Percentiles rank a stretch among this genome's conserved stretches.
phyloP scores from a whole-genome alignment of 2,113 vertebrate genomes.

The Egretta garzetta region DNA sequence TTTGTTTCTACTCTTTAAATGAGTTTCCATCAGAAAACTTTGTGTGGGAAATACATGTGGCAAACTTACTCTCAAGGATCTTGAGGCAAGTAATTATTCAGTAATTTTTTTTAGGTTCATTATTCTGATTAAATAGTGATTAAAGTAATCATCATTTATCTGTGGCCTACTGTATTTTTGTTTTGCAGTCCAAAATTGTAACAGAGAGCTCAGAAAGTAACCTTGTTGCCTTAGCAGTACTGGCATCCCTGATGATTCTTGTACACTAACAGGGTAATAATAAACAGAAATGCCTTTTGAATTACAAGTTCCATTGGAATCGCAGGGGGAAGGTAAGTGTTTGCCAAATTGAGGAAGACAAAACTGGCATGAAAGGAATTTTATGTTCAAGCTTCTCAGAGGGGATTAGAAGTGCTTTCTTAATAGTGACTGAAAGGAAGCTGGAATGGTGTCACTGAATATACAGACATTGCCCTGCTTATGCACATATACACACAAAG shows the following conservation, averaged over 20 bases:
- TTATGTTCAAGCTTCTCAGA: conserved; percentile 45
- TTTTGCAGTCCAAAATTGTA: background rate
- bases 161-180: background rate
- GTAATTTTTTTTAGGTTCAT: background rate
- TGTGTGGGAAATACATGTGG: background rate
- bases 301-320: conserved; percentile 58
- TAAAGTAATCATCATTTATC: background rate
- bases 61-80: background rate
- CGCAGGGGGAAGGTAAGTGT: conserved; percentile 36
- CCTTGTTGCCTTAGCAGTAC: background rate
- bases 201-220: conserved; percentile 4
- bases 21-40: background rate
- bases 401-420: conserved; percentile 48
- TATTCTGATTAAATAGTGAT: conserved; percentile 8
- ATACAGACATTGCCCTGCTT: conserved; percentile 10
- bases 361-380: conserved; percentile 66
- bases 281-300: conserved; percentile 61
- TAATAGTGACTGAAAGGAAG: conserved; percentile 32
- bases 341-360: conserved; percentile 58
- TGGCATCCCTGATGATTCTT: background rate
- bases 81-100: background rate
- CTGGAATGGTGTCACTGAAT: conserved; percentile 46
- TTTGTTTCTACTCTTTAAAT: background rate
- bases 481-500: background rate
- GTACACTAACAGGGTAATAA: conserved; percentile 35